phyloP scores from a whole-genome alignment of 2,113 vertebrate species.

The Aptenodytes forsteri region DNA sequence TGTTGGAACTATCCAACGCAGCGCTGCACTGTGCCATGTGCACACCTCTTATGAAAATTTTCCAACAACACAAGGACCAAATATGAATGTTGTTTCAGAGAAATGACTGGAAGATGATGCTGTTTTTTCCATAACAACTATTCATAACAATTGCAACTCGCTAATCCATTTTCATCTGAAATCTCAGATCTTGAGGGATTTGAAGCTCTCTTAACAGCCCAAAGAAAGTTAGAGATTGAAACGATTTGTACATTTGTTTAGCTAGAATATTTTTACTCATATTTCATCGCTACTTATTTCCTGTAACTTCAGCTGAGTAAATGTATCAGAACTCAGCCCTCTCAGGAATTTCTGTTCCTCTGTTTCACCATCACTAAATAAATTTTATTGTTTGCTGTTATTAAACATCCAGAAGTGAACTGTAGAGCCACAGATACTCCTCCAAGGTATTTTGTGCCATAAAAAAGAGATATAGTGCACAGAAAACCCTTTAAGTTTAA shows the following conservation, averaged over 20 bases:
- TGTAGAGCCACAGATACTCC: neutral
- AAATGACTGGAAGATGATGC: neutral
- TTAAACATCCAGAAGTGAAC: slow-evolving; percentile 21
- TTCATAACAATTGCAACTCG: neutral
- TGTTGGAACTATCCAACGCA: accelerated
- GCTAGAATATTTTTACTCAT: neutral
- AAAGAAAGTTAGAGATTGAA: neutral
- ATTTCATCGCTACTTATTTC: neutral
- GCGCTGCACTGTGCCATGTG: neutral
- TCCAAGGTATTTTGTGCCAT: neutral
- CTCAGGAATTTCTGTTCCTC: neutral
- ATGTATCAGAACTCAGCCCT: neutral
- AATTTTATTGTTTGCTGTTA: slow-evolving; percentile 28
- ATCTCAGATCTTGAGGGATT: neutral
- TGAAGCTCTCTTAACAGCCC: neutral
- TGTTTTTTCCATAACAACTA: neutral
- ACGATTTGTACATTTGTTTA: neutral
- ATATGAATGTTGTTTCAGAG: neutral
- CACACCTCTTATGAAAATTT: neutral
- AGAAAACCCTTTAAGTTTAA: neutral
- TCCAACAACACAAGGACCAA: neutral
- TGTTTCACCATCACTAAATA: slow-evolving; percentile 6
- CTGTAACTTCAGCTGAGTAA: neutral
- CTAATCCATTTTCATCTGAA: neutral
- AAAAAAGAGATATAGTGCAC: neutral